Percentiles rank a stretch among this genome's conserved stretches.
phyloP scores from a whole-genome alignment of 2,113 vertebrate genomes.

The Danio rerio region GRCz12tu NC_133197.1:30937501-30938000 shows the following conservation, averaged over 20 bases:
- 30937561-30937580: too few relatives aligned
- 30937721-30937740: constrained; percentile 76
- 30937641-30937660: too few relatives aligned
- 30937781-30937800: constrained; percentile 80
- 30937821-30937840: constrained; percentile 55
- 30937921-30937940: constrained; percentile 66
- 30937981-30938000: constrained; percentile 51
- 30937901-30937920: constrained; percentile 56
- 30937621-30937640: too few relatives aligned
- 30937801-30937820: constrained; percentile 67
- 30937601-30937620: too few relatives aligned
- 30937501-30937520: too few relatives aligned
- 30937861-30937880: constrained; percentile 65
- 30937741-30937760: constrained; percentile 72
- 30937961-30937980: constrained; percentile 60
- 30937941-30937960: constrained; percentile 63
- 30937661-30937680: neutral
- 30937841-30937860: constrained; percentile 70
- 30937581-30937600: too few relatives aligned
- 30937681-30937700: constrained; percentile 53
- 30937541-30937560: too few relatives aligned
- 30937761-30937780: constrained; percentile 77
- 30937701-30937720: constrained; percentile 79
- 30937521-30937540: too few relatives aligned
- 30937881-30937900: constrained; percentile 59